phyloP scores from a whole-genome alignment of 2,888 invertebrate species.

The Mythimna ferrago region DNA sequence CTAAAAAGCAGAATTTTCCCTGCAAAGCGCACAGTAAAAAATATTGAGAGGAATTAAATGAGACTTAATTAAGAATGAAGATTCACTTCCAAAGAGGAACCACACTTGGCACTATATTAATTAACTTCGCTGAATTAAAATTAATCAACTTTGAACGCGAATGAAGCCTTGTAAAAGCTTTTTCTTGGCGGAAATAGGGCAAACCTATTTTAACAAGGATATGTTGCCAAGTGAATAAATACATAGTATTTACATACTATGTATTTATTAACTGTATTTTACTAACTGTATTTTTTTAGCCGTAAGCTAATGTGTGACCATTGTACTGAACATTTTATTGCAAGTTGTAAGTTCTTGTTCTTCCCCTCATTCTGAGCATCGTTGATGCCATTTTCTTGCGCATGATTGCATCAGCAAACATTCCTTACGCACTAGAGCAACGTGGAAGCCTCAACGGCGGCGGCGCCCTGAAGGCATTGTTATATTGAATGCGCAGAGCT shows the following conservation, averaged over 20 bases:
- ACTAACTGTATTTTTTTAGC: background rate
- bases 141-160: conserved; percentile 57
- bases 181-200: conserved; percentile 69
- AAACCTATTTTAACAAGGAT: conserved; percentile 73
- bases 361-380: too few species aligned
- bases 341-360: background rate
- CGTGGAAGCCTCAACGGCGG: too few species aligned
- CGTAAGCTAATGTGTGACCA: background rate
- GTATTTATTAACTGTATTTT: too few species aligned
- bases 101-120: conserved; percentile 46
- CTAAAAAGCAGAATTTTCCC: background rate
- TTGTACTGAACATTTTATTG: background rate
- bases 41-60: conserved; percentile 27
- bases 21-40: conserved; percentile 4
- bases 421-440: too few species aligned
- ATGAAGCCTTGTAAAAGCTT: conserved; percentile 68
- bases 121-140: conserved; percentile 49
- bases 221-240: conserved; percentile 53
- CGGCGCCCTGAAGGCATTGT: too few species aligned
- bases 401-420: too few species aligned
- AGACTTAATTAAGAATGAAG: conserved; percentile 34
- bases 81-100: conserved; percentile 7
- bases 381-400: too few species aligned
- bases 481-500: too few species aligned
- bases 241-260: too few species aligned